These are phyloP conservation scores for Urocitellus parryii DNA, from an alignment of 2,113 vertebrate genomes.

Conservation along the genomic window DNA sequence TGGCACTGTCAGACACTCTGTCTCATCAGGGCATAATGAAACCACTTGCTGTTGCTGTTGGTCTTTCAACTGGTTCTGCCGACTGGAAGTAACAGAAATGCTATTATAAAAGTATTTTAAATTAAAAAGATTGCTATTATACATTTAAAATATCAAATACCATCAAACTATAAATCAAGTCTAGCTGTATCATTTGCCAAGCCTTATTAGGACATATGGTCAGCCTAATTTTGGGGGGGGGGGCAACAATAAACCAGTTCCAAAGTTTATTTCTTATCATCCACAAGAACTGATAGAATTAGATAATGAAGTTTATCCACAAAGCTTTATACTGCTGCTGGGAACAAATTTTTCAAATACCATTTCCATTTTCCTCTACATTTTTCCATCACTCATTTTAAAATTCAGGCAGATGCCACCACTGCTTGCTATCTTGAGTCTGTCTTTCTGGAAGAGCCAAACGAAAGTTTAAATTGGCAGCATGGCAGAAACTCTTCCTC, in stretches of 20 bases:
- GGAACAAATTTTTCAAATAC: slow-evolving; percentile 77
- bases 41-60: slow-evolving; percentile 91
- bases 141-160: slow-evolving; percentile 13
- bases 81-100: slow-evolving; percentile 84
- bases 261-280: slow-evolving; percentile 73
- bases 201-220: not conserved
- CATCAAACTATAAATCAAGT: not conserved
- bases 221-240: not conserved
- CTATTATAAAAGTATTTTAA: slow-evolving; percentile 30
- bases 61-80: slow-evolving; percentile 93
- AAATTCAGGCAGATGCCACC: slow-evolving; percentile 74
- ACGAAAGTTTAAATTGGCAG: slow-evolving; percentile 80
- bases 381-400: slow-evolving; percentile 79
- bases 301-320: slow-evolving; percentile 71
- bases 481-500: slow-evolving; percentile 72
- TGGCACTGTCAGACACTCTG: slow-evolving; percentile 95
- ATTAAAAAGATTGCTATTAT: not conserved
- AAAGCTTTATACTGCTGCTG: slow-evolving; percentile 71
- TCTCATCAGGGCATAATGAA: slow-evolving; percentile 93
- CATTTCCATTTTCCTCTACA: slow-evolving; percentile 76
- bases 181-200: slow-evolving; percentile 5
- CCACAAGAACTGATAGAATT: slow-evolving; percentile 58
- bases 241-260: slow-evolving; percentile 51
- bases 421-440: slow-evolving; percentile 79
- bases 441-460: slow-evolving; percentile 79